Conservation (phyloP, 2,888 invertebrate species). For the Erebia ligea region DNA sequence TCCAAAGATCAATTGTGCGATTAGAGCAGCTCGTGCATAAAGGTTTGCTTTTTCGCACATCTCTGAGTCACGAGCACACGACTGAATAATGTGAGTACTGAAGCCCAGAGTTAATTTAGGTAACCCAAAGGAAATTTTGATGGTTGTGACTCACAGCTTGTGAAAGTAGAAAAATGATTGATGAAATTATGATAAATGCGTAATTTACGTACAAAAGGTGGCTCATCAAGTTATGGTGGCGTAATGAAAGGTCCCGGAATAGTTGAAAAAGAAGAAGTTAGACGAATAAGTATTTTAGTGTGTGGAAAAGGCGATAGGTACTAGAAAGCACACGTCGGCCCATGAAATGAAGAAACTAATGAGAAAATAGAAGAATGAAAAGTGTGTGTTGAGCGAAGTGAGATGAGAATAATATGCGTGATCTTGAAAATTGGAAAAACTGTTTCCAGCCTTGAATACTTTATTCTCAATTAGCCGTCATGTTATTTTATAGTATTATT, state of each 20-base stretch:
- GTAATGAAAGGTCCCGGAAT: not conserved
- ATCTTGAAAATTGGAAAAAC: no score
- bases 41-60: constrained; percentile 41
- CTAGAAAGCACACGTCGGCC: no score
- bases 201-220: no score
- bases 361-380: not conserved
- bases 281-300: no score
- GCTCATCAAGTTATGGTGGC: not conserved
- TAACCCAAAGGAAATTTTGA: not conserved
- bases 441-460: no score
- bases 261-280: not conserved
- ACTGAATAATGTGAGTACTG: constrained; percentile 9
- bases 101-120: not conserved
- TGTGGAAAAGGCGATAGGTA: no score
- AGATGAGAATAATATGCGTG: no score
- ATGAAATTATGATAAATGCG: no score
- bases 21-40: constrained; percentile 51
- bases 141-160: not conserved
- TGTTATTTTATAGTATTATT: no score
- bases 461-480: not conserved
- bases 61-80: constrained; percentile 19
- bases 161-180: constrained; percentile 4
- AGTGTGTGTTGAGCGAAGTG: no score
- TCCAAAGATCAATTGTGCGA: constrained; percentile 42
- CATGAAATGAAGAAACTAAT: not conserved